Percentiles rank a stretch among this genome's conserved stretches.
These are phyloP conservation scores for Apis cerana DNA, from an alignment of 1,140 invertebrate species.

Conservation along the genomic window DNA sequence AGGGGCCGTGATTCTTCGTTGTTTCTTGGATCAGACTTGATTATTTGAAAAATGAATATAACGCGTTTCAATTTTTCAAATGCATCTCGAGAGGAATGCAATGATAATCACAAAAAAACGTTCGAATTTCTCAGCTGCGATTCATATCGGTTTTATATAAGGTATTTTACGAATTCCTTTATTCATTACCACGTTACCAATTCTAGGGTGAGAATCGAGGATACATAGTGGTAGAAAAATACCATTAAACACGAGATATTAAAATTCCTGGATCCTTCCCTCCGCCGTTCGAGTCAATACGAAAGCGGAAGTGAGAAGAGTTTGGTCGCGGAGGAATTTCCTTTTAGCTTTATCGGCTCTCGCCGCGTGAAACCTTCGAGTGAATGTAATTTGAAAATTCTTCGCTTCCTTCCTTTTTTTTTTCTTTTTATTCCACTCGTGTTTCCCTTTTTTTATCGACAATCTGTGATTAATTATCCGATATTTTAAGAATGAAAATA, in stretches of 20 bases:
- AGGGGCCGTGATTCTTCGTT: too few species aligned
- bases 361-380: not conserved
- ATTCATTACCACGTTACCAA: not conserved
- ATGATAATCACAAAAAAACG: too few species aligned
- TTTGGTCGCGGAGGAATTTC: constrained; percentile 39
- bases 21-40: too few species aligned
- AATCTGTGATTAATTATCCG: not conserved
- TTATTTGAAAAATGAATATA: too few species aligned
- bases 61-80: too few species aligned
- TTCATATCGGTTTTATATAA: constrained; percentile 1
- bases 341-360: constrained; percentile 16
- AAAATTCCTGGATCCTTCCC: constrained; percentile 51
- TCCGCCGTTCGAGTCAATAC: constrained; percentile 35
- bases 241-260: constrained; percentile 57
- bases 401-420: not conserved
- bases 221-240: constrained; percentile 51
- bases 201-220: constrained; percentile 9
- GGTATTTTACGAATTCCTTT: constrained; percentile 31
- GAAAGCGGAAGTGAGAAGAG: not conserved
- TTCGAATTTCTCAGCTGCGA: not conserved
- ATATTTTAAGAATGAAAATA: not conserved
- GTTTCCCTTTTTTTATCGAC: not conserved
- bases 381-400: constrained; percentile 24
- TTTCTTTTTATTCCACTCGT: too few species aligned
- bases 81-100: not conserved